Conservation (phyloP, 1,140 invertebrate genomes). For the Phocides pigmalion region DNA sequence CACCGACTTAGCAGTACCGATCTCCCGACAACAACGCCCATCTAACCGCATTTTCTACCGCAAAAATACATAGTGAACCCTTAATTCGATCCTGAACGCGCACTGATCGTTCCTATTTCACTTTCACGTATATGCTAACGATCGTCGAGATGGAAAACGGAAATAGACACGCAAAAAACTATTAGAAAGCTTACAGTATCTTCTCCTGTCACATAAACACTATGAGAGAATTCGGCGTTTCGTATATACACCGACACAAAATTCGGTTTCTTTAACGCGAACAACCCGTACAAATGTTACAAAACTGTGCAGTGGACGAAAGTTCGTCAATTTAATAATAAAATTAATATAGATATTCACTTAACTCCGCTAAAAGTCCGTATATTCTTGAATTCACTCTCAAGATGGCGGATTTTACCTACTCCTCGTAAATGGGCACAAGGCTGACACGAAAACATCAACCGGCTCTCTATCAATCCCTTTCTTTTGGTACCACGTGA, state of each 20-base stretch:
- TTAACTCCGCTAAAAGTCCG: conserved; percentile 79
- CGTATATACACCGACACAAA: conserved; percentile 58
- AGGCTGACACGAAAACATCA: conserved; percentile 84
- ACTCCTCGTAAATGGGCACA: conserved; percentile 83
- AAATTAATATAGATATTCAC: conserved; percentile 78
- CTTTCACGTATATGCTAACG: conserved; percentile 79
- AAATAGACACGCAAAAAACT: conserved; percentile 83
- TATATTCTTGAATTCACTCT: conserved; percentile 83
- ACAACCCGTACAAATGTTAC: conserved; percentile 52
- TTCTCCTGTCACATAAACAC: conserved; percentile 84
- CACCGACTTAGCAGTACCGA: conserved; percentile 63
- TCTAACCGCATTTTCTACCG: conserved; percentile 78
- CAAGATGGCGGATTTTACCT: conserved; percentile 84
- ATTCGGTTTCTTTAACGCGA: conserved; percentile 61
- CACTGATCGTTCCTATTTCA: conserved; percentile 64
- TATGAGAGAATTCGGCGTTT: conserved; percentile 79
- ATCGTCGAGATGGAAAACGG: conserved; percentile 79
- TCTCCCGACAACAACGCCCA: conserved; percentile 74
- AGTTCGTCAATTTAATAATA: conserved; percentile 76
- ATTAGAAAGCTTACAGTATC: conserved; percentile 83
- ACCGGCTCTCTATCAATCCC: conserved; percentile 79
- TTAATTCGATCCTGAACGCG: conserved; percentile 45
- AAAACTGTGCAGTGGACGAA: conserved; percentile 57
- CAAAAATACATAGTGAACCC: conserved; percentile 70
- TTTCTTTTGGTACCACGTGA: conserved; percentile 66